Evolutionary conservation across 37 sponge, comb jelly and placozoan species (phyloP).

Genomic region (Ianthella basta): DNA sequence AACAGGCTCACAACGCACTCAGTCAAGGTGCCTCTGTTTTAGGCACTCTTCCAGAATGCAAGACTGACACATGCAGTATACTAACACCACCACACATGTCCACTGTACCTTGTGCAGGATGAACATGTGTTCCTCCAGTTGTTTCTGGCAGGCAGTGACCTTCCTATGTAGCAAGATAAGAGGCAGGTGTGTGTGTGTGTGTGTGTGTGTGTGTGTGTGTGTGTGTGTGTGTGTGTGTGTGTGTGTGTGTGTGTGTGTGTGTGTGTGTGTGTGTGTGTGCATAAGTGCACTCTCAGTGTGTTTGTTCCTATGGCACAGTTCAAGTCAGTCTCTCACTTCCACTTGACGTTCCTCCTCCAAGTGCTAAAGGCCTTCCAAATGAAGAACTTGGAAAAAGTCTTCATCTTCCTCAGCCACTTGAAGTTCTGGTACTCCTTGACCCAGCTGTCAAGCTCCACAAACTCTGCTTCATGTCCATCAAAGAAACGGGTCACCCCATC

Average conservation of each 20-base stretch:
- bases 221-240: too few species aligned
- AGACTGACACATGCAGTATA: neutral
- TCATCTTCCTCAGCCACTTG: slow-evolving; percentile 80
- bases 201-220: too few species aligned
- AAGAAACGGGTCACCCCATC: slow-evolving; percentile 87
- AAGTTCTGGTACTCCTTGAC: slow-evolving; percentile 86
- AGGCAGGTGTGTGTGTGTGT: neutral
- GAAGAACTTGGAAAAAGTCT: slow-evolving; percentile 92
- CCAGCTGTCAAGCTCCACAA: slow-evolving; percentile 84
- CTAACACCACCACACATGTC: neutral
- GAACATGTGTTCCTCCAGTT: slow-evolving; percentile 82
- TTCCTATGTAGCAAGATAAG: slow-evolving; percentile 43
- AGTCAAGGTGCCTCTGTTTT: too few species aligned
- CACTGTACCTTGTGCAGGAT: slow-evolving; percentile 61
- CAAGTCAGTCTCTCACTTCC: slow-evolving; percentile 53
- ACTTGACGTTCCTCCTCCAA: slow-evolving; percentile 92
- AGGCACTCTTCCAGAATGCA: too few species aligned
- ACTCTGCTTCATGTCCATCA: slow-evolving; percentile 83
- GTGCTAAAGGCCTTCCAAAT: slow-evolving; percentile 93
- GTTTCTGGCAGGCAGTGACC: slow-evolving; percentile 64
- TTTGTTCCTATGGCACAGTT: too few species aligned
- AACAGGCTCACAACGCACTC: too few species aligned
- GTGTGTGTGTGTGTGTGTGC: too few species aligned
- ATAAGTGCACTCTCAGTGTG: too few species aligned
- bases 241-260: too few species aligned